Evolutionary conservation across 1,140 invertebrate genomes (phyloP), one percentile per base, ranked within the genome.

Genomic region (Hyposmocoma kahamanoa): DNA sequence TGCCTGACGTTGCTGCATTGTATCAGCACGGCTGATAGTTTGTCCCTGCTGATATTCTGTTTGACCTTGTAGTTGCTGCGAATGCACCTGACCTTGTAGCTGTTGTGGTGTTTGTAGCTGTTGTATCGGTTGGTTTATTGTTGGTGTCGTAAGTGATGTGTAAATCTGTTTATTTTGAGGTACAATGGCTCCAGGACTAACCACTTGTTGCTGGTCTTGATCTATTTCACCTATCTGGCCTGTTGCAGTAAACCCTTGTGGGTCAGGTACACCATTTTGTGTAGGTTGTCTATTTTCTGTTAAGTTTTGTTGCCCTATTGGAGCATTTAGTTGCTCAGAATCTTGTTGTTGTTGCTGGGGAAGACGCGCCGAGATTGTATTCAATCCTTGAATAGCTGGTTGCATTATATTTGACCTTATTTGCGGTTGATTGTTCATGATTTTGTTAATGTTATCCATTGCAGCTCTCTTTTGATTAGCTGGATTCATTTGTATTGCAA

Each of bases 401-500:
- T 54, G 34, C 48, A 57, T 44, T 8, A 45, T 45, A 24, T 0
- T 46, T 4, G 34, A 45, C 47, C 38, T 45, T 42, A 43, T 67
- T 68, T 1, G n/a, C n/a, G n/a, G n/a, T n/a, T 47, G 44, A 28
- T 58, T 46, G 22, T 59, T 61, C 66, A 80, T 72, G 21, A 80
- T 47, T 34, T 73, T 72, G 34, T 72, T 50, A 59, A 82, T 82
- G 0, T 60, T 59, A 17, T 72, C 56, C 48, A 78, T 73, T 36
- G 69, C 74, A 11, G 59, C 58, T 43, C 61, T 58, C 50, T 79
- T 62, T 30, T 76, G 72, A 59, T 85, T 85, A n/a, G 69, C 72
- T 42, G 82, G 82, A 59, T 85, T 84, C 82, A 85, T 85, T 63
- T 85, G 78, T 58, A 84, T 69, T 20, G 82, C 82, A 43, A 85